Evolutionary conservation across 2,113 vertebrate species (phyloP), one percentile per base, ranked within the genome.

Genomic region (Orthonyx spaldingii): DNA sequence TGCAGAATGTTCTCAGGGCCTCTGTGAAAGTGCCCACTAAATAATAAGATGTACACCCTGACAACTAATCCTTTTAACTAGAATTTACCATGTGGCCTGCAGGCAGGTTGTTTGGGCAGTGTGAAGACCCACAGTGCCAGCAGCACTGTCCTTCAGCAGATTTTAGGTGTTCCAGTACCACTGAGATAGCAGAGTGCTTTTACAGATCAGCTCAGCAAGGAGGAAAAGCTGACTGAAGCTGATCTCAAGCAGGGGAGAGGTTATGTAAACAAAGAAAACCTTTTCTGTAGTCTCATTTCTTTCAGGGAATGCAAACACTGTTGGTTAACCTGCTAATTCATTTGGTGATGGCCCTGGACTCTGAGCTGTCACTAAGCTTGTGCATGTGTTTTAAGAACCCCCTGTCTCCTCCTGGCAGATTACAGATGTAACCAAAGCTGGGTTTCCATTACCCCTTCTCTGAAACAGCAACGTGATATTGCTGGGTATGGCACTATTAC

Each of bases 271-370:
- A 95, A 75, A 88, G 22, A 79, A 84, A 90, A n/a, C 21, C n/a
- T 32, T 86, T 89, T 66, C 30, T 64, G 37, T 50, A 81, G 68
- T 41, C 60, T 75, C 32, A 64, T 64, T 93, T 87, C 80, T 88
- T 86, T 88, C 41, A 81, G 41, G 18, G 47, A 47, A 64, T 33
- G 60, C 71, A 90, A 91, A 82, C 74, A 84, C 64, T 75, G 20
- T 15, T 74, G 68, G 80, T 89, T 93, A 92, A 71, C 82, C 92
- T 88, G 68, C 52, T 93, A 66, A 80, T 95, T 85, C 69, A 78
- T 75, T 86, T 86, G 57, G 44, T 78, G 74, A 46, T 76, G 86
- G 70, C 92, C 79, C 76, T 96, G 94, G 72, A 96, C 94, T 92
- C 88, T 90, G 86, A 93, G 88, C 92, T 94, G 75, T 50, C 78